A percentile compares a stretch with the other conserved stretches of the same genome.
Conservation (phyloP, 2,888 invertebrate species). For the Sminthurinus aureus region DNA sequence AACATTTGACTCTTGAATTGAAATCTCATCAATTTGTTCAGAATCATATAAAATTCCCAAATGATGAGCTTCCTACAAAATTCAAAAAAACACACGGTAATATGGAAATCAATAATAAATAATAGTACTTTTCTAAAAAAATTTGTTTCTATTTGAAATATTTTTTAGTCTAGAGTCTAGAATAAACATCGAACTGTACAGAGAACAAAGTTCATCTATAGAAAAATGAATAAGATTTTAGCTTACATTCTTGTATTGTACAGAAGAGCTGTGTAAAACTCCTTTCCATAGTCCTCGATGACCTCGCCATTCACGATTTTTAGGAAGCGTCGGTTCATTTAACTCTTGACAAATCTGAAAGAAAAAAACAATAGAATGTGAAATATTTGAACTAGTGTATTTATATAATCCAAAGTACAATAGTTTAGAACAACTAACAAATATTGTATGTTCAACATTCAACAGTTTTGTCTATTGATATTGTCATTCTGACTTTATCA, state of each 20-base stretch:
- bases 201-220: neutral
- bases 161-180: neutral
- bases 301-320: conserved; percentile 72
- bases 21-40: conserved; percentile 49
- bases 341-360: conserved; percentile 70
- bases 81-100: neutral
- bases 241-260: conserved; percentile 55
- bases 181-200: conserved; percentile 7
- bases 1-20: conserved; percentile 48
- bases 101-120: neutral
- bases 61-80: conserved; percentile 47
- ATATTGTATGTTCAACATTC: too few relatives aligned
- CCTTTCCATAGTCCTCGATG: conserved; percentile 73
- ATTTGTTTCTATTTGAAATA: neutral
- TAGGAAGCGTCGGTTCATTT: conserved; percentile 71
- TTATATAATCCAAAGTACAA: too few relatives aligned
- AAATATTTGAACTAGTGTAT: too few relatives aligned
- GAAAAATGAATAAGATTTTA: neutral
- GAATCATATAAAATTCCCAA: conserved; percentile 54
- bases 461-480: too few relatives aligned
- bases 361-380: conserved; percentile 24
- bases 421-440: too few relatives aligned
- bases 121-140: neutral
- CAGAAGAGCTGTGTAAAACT: conserved; percentile 49
- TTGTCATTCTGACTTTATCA: too few relatives aligned